Evolutionary conservation across 1,140 invertebrate genomes (phyloP).

Genomic region (Sminthurinus signatus): DNA sequence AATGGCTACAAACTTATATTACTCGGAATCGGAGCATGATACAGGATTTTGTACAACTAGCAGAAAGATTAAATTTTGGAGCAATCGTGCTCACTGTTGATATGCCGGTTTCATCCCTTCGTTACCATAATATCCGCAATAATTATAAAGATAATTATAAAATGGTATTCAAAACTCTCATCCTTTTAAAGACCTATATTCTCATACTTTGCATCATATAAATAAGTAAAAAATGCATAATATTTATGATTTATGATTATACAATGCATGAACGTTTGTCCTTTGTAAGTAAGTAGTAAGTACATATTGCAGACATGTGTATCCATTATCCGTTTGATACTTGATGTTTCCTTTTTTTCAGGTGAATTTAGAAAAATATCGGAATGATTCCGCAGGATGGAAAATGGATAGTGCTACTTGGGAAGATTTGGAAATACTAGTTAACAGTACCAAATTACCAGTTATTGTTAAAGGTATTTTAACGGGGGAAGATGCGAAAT

Average conservation of each 20-base stretch:
- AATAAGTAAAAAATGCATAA: neutral
- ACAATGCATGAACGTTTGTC: too few species aligned
- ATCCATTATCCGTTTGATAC: too few species aligned
- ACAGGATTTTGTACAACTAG: conserved; percentile 63
- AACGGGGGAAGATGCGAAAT: conserved; percentile 73
- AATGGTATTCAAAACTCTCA: too few species aligned
- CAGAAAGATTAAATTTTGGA: conserved; percentile 70
- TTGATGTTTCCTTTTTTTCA: too few species aligned
- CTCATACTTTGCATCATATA: too few species aligned
- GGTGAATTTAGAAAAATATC: neutral
- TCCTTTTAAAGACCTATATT: too few species aligned
- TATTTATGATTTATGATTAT: too few species aligned
- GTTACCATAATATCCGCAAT: conserved; percentile 67
- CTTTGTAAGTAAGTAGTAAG: too few species aligned
- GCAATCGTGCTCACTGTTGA: conserved; percentile 86
- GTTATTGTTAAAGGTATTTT: conserved; percentile 85
- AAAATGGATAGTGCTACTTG: conserved; percentile 46
- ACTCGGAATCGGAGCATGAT: conserved; percentile 36
- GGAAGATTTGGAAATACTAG: conserved; percentile 45
- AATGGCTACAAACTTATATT: conserved; percentile 52
- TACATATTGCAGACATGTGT: too few species aligned
- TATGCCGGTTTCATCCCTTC: conserved; percentile 71
- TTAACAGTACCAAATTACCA: conserved; percentile 59
- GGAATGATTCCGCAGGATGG: neutral
- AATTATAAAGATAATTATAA: conserved; percentile 1